Evolutionary conservation across 2,888 invertebrate genomes (phyloP).

Genomic region (Oscheius sp.): DNA sequence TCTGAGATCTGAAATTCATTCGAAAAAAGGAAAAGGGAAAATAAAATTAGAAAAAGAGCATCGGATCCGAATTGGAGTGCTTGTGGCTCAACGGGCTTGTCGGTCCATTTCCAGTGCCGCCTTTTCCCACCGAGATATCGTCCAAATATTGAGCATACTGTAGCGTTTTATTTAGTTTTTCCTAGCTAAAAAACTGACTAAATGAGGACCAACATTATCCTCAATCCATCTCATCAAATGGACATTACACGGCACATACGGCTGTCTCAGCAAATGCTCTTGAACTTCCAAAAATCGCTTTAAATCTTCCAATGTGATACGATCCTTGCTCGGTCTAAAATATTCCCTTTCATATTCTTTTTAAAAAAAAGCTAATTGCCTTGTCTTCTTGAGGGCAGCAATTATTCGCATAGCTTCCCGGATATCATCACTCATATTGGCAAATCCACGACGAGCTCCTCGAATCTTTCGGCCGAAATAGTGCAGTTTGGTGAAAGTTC

Average conservation of each 20-base stretch:
- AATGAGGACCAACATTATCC: conserved; percentile 60
- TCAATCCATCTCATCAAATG: conserved; percentile 70
- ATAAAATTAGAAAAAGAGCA: conserved; percentile 55
- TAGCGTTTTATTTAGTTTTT: conserved; percentile 25
- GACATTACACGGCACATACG: conserved; percentile 69
- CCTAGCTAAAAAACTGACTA: conserved; percentile 33
- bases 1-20: neutral
- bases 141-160: conserved; percentile 65
- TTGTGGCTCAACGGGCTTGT: conserved; percentile 50
- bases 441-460: conserved; percentile 66
- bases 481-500: conserved; percentile 70
- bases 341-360: too few relatives aligned
- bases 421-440: conserved; percentile 69
- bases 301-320: conserved; percentile 70
- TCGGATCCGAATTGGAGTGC: conserved; percentile 58
- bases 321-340: conserved; percentile 65
- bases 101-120: conserved; percentile 42
- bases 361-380: conserved; percentile 47
- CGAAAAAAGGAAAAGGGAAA: neutral
- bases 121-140: conserved; percentile 52
- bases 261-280: conserved; percentile 65
- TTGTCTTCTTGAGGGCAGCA: conserved; percentile 68
- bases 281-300: conserved; percentile 70
- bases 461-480: conserved; percentile 68
- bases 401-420: conserved; percentile 70